Conservation (phyloP, 2,888 invertebrate species). For the Calephelis perditalis region DNA sequence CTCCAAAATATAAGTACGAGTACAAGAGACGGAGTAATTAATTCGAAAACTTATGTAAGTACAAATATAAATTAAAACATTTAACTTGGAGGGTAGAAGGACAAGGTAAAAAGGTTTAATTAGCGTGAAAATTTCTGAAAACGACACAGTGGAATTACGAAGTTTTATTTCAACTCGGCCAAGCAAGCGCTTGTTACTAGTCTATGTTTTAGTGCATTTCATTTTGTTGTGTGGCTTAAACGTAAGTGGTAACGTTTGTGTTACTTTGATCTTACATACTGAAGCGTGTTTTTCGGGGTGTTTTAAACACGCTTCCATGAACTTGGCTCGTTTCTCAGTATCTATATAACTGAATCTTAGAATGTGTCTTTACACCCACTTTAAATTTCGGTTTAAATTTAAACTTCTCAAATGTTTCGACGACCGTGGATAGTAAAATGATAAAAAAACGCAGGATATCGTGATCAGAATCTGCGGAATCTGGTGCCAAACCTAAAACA, state of each 20-base stretch:
- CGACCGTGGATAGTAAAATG: too few species aligned
- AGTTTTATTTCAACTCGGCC: slow-evolving; percentile 38
- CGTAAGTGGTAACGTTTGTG: neutral
- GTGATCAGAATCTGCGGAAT: too few species aligned
- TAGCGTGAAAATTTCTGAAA: slow-evolving; percentile 39
- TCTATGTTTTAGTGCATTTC: slow-evolving; percentile 40
- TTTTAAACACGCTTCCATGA: too few species aligned
- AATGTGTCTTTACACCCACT: too few species aligned
- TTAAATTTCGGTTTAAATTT: too few species aligned
- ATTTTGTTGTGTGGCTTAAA: slow-evolving; percentile 28
- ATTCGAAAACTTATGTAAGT: slow-evolving; percentile 4
- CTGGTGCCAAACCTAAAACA: too few species aligned
- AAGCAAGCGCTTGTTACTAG: slow-evolving; percentile 40
- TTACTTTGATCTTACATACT: too few species aligned
- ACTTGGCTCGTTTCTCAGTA: too few species aligned
- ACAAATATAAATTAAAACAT: slow-evolving; percentile 10
- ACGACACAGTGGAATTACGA: slow-evolving; percentile 20
- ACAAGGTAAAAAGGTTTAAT: slow-evolving; percentile 34
- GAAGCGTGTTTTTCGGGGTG: too few species aligned
- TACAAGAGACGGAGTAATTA: neutral
- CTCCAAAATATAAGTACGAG: neutral
- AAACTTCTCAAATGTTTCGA: too few species aligned
- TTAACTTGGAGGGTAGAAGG: slow-evolving; percentile 2
- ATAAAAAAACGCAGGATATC: too few species aligned
- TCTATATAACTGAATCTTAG: too few species aligned